These are phyloP conservation scores for Botia kubotai DNA, from an alignment of 2,797 vertebrate genomes.

Conservation along the genomic window DNA sequence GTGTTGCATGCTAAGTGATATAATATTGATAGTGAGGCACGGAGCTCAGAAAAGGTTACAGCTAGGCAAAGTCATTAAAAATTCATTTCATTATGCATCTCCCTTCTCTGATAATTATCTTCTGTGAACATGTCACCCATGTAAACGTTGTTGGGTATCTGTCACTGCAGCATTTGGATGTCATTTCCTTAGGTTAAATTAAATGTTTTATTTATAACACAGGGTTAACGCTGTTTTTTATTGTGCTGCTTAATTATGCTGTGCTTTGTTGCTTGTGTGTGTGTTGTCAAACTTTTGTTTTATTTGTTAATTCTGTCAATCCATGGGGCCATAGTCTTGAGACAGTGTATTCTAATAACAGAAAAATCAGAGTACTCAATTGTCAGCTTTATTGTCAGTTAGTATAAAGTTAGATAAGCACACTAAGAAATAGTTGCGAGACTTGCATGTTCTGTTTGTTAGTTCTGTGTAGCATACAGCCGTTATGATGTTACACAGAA, in stretches of 20 bases:
- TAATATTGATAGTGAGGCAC: conserved; percentile 53
- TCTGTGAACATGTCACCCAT: conserved; percentile 73
- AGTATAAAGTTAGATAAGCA: conserved; percentile 8
- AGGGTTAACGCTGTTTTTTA: conserved; percentile 8
- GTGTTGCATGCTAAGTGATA: conserved; percentile 64
- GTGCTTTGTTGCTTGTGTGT: no score
- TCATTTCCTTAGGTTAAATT: conserved; percentile 66
- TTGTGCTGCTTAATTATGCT: no score
- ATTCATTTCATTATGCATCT: conserved; percentile 69
- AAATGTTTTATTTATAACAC: conserved; percentile 30
- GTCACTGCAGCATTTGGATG: conserved; percentile 78
- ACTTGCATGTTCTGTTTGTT: conserved; percentile 40
- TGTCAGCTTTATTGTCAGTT: not conserved
- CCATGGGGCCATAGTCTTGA: no score
- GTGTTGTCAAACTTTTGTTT: no score
- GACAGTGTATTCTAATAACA: no score
- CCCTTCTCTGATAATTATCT: conserved; percentile 75
- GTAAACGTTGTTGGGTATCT: conserved; percentile 71
- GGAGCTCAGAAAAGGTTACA: conserved; percentile 75
- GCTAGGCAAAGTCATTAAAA: conserved; percentile 73
- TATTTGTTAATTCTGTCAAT: no score
- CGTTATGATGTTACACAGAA: conserved; percentile 99
- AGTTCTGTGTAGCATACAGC: conserved; percentile 84
- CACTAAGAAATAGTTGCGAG: not conserved
- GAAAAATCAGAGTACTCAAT: no score